Conservation (phyloP, 2,113 vertebrate species). For the Romanogobio albipinnatus region DNA sequence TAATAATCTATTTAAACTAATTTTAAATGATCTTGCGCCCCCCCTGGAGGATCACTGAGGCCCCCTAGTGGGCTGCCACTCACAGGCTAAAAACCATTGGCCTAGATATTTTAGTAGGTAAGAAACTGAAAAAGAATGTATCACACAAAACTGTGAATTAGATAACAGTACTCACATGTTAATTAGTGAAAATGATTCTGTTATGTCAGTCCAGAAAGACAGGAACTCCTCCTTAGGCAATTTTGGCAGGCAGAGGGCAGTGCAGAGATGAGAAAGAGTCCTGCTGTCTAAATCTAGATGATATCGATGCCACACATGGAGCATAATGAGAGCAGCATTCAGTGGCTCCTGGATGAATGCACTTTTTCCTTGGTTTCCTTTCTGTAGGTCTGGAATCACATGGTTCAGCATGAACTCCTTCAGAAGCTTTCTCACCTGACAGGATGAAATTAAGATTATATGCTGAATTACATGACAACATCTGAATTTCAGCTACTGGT, state of each 20-base stretch:
- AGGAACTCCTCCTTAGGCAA: constrained; percentile 60
- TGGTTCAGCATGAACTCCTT: constrained; percentile 67
- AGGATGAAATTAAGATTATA: not conserved
- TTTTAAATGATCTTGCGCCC: too few species aligned
- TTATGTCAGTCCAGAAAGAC: constrained; percentile 65
- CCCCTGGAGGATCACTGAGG: too few species aligned
- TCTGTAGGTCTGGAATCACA: constrained; percentile 59
- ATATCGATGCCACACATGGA: constrained; percentile 56
- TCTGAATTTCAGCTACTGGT: not conserved
- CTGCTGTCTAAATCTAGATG: not conserved
- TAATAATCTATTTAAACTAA: too few species aligned
- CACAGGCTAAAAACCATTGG: too few species aligned
- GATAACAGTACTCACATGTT: constrained; percentile 56
- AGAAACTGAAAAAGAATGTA: too few species aligned
- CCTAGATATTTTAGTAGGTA: too few species aligned
- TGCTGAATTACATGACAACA: not conserved
- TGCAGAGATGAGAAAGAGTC: constrained; percentile 65
- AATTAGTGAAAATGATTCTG: constrained; percentile 53
- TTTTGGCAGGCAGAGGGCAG: constrained; percentile 65
- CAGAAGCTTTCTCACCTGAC: constrained; percentile 69
- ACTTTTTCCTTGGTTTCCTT: constrained; percentile 47
- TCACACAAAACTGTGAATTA: too few species aligned
- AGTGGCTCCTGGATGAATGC: constrained; percentile 60
- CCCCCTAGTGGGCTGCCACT: too few species aligned
- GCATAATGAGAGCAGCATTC: constrained; percentile 67